Evolutionary conservation across 2,797 vertebrate genomes (phyloP).

Genomic region (Rhinoraja longicauda): DNA sequence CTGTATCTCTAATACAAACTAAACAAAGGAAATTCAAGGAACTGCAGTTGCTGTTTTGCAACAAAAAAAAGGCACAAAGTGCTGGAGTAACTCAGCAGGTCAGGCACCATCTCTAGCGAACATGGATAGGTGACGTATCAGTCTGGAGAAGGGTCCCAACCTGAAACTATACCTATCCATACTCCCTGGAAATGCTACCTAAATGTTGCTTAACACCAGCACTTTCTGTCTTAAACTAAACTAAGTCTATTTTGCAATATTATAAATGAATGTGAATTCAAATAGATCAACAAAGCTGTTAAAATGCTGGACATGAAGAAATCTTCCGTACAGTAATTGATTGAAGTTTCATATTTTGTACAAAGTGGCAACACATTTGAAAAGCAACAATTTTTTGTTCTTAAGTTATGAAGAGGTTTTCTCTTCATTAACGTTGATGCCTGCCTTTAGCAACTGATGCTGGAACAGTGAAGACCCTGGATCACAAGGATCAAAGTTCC

Average conservation of each 20-base stretch:
- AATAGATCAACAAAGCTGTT: not conserved
- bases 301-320: not conserved
- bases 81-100: no score
- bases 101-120: no score
- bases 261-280: not conserved
- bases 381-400: not conserved
- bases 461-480: not conserved
- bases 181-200: no score
- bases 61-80: no score
- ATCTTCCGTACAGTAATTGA: not conserved
- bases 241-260: not conserved
- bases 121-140: no score
- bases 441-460: not conserved
- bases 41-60: no score
- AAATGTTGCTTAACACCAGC: no score
- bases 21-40: no score
- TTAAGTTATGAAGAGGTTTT: not conserved
- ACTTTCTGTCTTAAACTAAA: no score
- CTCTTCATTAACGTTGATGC: not conserved
- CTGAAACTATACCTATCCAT: no score
- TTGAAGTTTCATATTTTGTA: not conserved
- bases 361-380: not conserved
- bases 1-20: no score
- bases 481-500: slow-evolving; percentile 10
- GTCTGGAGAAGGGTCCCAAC: no score